Percentiles rank a stretch among this genome's conserved stretches.
Evolutionary conservation across 2,888 invertebrate species (phyloP).

Genomic region (Hipparchia semele): DNA sequence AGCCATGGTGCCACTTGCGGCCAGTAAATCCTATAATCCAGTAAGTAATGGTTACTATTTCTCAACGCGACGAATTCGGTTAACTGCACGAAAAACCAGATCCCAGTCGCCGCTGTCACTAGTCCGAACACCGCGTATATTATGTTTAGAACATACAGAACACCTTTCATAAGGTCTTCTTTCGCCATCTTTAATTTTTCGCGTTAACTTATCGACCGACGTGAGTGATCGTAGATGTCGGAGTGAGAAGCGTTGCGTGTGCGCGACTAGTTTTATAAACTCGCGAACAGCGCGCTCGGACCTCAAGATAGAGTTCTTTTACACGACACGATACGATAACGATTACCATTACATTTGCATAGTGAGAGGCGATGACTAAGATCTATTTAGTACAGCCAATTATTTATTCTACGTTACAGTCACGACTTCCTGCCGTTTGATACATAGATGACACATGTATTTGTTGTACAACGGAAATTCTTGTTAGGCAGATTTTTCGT

Average conservation of each 20-base stretch:
- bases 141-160: slow-evolving; percentile 71
- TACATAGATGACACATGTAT: slow-evolving; percentile 9
- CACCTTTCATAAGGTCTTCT: slow-evolving; percentile 70
- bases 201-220: slow-evolving; percentile 52
- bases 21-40: slow-evolving; percentile 78
- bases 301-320: slow-evolving; percentile 43
- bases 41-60: slow-evolving; percentile 73
- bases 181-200: slow-evolving; percentile 60
- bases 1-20: slow-evolving; percentile 79
- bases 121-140: slow-evolving; percentile 74
- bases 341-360: slow-evolving; percentile 17
- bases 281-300: slow-evolving; percentile 53
- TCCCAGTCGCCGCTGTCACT: slow-evolving; percentile 71
- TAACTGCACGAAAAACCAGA: slow-evolving; percentile 79
- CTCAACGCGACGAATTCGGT: slow-evolving; percentile 71
- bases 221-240: slow-evolving; percentile 59
- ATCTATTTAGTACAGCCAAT: slow-evolving; percentile 13
- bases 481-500: not conserved
- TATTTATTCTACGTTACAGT: slow-evolving; percentile 1
- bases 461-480: slow-evolving; percentile 4
- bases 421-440: slow-evolving; percentile 22
- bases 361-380: slow-evolving; percentile 33
- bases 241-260: slow-evolving; percentile 67
- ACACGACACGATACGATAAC: slow-evolving; percentile 43
- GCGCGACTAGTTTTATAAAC: slow-evolving; percentile 72